phyloP scores from a whole-genome alignment of 2,797 vertebrate species.

The Notolepis coatsorum region DNA sequence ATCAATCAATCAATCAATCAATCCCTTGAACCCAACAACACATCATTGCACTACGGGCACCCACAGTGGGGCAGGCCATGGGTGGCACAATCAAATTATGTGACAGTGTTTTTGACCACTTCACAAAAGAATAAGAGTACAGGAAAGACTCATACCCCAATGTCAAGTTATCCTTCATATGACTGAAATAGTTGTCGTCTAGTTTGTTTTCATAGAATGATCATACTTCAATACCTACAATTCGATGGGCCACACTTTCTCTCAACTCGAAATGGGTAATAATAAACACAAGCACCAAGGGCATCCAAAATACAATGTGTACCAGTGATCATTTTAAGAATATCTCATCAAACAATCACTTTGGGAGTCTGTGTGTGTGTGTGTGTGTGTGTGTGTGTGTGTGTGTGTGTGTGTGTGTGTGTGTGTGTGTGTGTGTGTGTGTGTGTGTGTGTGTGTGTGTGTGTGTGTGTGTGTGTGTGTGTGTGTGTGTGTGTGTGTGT shows the following conservation, averaged over 20 bases:
- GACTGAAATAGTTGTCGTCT: not conserved
- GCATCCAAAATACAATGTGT: not conserved
- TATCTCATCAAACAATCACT: conserved; percentile 24
- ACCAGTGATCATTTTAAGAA: conserved; percentile 30
- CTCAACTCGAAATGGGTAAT: not conserved
- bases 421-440: not conserved
- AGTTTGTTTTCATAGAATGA: not conserved
- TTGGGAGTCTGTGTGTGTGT: conserved; percentile 7
- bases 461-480: not conserved
- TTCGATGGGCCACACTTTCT: not conserved
- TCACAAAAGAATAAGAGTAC: too few species aligned
- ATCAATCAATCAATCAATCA: too few species aligned
- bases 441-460: not conserved
- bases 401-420: conserved; percentile 3
- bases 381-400: not conserved
- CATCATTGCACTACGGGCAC: too few species aligned
- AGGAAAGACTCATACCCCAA: not conserved
- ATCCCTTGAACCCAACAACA: too few species aligned
- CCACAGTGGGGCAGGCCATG: too few species aligned
- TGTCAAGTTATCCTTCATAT: not conserved
- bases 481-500: not conserved
- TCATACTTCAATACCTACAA: not conserved
- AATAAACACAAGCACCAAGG: not conserved
- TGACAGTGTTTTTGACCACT: too few species aligned
- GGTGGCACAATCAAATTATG: too few species aligned